Base-by-base conservation (phyloP, 2,113 vertebrate genomes). In the Rhombomys opimus region DNA sequence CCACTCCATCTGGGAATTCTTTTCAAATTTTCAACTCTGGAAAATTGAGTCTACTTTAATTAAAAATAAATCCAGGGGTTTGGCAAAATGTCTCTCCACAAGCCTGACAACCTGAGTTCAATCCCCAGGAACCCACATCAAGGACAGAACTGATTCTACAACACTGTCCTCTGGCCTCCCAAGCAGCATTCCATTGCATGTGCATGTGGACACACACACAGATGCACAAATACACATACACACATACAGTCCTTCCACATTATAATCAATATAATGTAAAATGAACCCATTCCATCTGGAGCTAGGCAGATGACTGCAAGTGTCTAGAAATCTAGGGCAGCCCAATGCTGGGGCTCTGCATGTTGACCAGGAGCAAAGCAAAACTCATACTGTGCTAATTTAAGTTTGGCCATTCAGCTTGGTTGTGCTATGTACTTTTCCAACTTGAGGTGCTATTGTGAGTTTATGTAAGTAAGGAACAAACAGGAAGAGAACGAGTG, bases 1-100 rank as follows among this genome's bases (percentile, higher is more conserved):
- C 30, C 22, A 32, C 41, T 86, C 70, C 38, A 89, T n/a, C 77
- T 93, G 61, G 73, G 54, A 95, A 88, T 93, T 92, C 59, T n/a
- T 77, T 73, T 72, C 38, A 87, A 90, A 52, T 87, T 54, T 85
- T 50, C 23, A 4, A 63, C 46, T 78, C n/a, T 95, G 81, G 65
- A 93, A 93, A 76, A 93, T n/a, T 92, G 18, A 54, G 52, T 73
- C 30, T 32, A 68, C 68, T 95, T 89, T 93, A 92, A 94, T 81
- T 67, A 82, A 92, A 96, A 89, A 90, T 72, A 87, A 90, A 78
- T 80, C 77, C 54, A 52, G 27, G 63, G n/a, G 38, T 50, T 30
- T 86, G 84, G 27, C 27, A 50, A 86, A 10, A 50, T 67, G 63
- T 67, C 41, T 68, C 61, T 23, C 10, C 23, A 54, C 65, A 22